Evolutionary conservation across 2,113 vertebrate genomes (phyloP).

Genomic region (Triplophysa dalaica): DNA sequence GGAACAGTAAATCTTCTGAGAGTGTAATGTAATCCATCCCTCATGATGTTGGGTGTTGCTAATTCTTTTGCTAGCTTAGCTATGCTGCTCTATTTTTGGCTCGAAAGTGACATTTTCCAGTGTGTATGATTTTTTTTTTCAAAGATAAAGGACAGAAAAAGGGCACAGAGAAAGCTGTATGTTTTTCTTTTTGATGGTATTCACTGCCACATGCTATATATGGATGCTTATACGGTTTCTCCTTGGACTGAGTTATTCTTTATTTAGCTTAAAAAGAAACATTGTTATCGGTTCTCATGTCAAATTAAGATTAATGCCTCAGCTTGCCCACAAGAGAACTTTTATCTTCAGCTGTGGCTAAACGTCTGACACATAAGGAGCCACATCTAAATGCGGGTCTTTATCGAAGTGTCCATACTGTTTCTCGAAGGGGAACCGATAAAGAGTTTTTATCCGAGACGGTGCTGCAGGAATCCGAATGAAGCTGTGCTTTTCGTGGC

Average conservation of each 20-base stretch:
- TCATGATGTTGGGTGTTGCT: conserved; percentile 25
- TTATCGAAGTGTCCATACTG: conserved; percentile 4
- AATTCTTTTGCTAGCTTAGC: conserved; percentile 40
- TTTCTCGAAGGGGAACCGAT: conserved; percentile 1
- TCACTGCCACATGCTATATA: background rate
- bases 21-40: conserved; percentile 45
- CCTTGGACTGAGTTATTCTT: background rate
- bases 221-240: background rate
- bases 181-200: conserved; percentile 14
- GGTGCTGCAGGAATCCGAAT: background rate
- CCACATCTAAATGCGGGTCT: conserved; percentile 2
- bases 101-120: background rate
- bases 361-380: background rate
- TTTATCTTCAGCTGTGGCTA: conserved; percentile 38
- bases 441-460: background rate
- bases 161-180: background rate
- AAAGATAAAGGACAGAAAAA: background rate
- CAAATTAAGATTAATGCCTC: conserved; percentile 68
- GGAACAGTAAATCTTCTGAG: conserved; percentile 44
- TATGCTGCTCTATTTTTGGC: conserved; percentile 5
- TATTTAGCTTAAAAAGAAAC: conserved; percentile 18
- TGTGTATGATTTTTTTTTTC: background rate
- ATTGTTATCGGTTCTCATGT: conserved; percentile 62
- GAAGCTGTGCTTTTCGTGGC: background rate
- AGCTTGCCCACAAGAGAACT: background rate